These are phyloP conservation scores for Drosophila gunungcola DNA, from an alignment of 1,140 invertebrate genomes.

Conservation along the genomic window DNA sequence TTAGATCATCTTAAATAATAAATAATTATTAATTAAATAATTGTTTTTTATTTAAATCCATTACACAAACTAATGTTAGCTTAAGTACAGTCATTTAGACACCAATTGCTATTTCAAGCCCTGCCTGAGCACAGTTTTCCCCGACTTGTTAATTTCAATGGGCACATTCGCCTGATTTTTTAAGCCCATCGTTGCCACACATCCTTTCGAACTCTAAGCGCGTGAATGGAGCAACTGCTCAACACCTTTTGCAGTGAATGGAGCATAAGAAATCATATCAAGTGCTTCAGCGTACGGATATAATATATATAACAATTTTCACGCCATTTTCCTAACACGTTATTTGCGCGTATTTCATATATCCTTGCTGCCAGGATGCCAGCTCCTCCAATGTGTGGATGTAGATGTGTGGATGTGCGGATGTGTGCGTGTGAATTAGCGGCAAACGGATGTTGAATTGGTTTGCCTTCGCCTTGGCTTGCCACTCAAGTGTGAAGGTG, in stretches of 20 bases:
- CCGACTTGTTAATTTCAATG: slow-evolving; percentile 32
- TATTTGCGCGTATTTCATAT: slow-evolving; percentile 82
- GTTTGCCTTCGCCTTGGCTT: slow-evolving; percentile 75
- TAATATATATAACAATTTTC: slow-evolving; percentile 83
- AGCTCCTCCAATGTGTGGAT: background rate
- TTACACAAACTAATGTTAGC: background rate
- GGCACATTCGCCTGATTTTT: slow-evolving; percentile 9
- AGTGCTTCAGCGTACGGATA: slow-evolving; percentile 70
- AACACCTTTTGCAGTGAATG: slow-evolving; percentile 77
- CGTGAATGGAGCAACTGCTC: slow-evolving; percentile 35
- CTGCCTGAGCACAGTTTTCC: background rate
- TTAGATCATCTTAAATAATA: too few relatives aligned
- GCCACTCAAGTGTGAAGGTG: slow-evolving; percentile 71
- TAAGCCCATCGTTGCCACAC: slow-evolving; percentile 4
- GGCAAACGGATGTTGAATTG: slow-evolving; percentile 83
- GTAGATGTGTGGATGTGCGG: background rate
- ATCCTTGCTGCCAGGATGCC: slow-evolving; percentile 64
- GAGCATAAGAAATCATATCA: slow-evolving; percentile 81
- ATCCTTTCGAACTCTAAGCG: slow-evolving; percentile 1
- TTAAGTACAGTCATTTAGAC: background rate
- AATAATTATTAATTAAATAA: background rate
- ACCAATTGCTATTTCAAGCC: background rate
- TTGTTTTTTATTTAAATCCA: background rate
- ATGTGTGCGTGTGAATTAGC: slow-evolving; percentile 76
- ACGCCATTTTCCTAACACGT: slow-evolving; percentile 81